These are phyloP conservation scores for Cotesia glomerata DNA, from an alignment of 1,140 invertebrate species.

Conservation along the genomic window DNA sequence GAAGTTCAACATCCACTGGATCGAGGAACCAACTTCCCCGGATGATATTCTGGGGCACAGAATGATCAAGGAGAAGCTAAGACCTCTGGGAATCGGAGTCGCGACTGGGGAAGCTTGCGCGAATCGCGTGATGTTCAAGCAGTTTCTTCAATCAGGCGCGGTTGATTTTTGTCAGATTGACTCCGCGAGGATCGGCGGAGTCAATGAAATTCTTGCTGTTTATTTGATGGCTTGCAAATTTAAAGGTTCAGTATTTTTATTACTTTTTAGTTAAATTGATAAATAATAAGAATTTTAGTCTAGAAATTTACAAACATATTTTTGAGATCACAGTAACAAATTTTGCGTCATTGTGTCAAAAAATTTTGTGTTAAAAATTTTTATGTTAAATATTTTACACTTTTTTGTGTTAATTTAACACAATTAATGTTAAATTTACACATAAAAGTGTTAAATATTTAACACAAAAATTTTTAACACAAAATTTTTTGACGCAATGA, in stretches of 20 bases:
- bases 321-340: too few relatives aligned
- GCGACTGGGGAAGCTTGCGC: conserved; percentile 92
- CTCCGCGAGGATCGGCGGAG: conserved; percentile 82
- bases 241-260: conserved; percentile 63
- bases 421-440: too few relatives aligned
- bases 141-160: conserved; percentile 80
- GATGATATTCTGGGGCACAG: conserved; percentile 89
- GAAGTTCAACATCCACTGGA: conserved; percentile 82
- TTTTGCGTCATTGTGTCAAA: too few relatives aligned
- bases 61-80: conserved; percentile 68
- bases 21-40: conserved; percentile 92
- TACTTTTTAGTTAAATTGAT: conserved; percentile 12
- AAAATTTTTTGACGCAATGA: too few relatives aligned
- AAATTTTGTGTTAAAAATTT: too few relatives aligned
- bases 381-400: too few relatives aligned
- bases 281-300: background rate
- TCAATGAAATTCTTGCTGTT: conserved; percentile 87
- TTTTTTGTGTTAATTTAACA: too few relatives aligned
- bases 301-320: background rate
- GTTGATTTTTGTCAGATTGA: conserved; percentile 92
- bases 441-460: too few relatives aligned
- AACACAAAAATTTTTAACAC: too few relatives aligned
- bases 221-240: conserved; percentile 87
- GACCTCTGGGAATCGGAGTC: conserved; percentile 78
- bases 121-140: conserved; percentile 92